Base-by-base conservation (phyloP, 2,113 vertebrate genomes). In the Centropus unirufus region DNA sequence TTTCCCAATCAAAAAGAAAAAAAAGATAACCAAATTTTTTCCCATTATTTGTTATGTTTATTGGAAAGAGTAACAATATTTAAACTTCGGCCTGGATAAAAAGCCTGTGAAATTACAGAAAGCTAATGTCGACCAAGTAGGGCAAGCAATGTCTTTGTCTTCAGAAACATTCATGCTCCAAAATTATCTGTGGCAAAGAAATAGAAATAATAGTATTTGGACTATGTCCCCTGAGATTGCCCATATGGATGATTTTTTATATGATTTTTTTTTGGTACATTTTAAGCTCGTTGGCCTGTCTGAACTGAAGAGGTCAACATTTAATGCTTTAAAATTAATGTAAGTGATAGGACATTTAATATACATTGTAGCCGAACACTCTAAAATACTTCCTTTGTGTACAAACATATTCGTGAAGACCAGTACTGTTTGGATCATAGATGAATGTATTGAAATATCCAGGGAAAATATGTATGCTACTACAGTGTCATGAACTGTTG, bases 211-310 rank as follows among this genome's bases (percentile, higher is more conserved):
- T 21, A 11, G 3, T 18, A 30, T 21, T 5, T 8, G 22, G 13
- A 34, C 12, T 34, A 0, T 9, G 9, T 57, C 39, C 63, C 1
- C 1, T 63, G 27, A 46, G 49, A 51, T 72, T 76, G 12, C 20
- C 74, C 4, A 1, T 36, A 10, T 59, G 24, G 36, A 36, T 36
- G 36, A 36, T 36, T 36, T 36, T 36, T 36, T 36, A 36, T 36
- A 36, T 36, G 36, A 36, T 36, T 36, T 36, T 36, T 36, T 36
- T 36, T 36, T 36, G 7, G 74, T 83, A 46, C 24, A 39, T 70
- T 80, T 93, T 79, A 90, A 95, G 75, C 75, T 77, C 57, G 39
- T 88, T 44, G 52, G 32, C 55, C 51, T 59, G 32, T 47, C 68
- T 73, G 39, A 55, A 39, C 26, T 3, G 4, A 80, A 64, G 47